Percentiles rank a stretch among this genome's conserved stretches.
phyloP scores from a whole-genome alignment of 64 coral and sea anemone species.

The Orbicella faveolata region DNA sequence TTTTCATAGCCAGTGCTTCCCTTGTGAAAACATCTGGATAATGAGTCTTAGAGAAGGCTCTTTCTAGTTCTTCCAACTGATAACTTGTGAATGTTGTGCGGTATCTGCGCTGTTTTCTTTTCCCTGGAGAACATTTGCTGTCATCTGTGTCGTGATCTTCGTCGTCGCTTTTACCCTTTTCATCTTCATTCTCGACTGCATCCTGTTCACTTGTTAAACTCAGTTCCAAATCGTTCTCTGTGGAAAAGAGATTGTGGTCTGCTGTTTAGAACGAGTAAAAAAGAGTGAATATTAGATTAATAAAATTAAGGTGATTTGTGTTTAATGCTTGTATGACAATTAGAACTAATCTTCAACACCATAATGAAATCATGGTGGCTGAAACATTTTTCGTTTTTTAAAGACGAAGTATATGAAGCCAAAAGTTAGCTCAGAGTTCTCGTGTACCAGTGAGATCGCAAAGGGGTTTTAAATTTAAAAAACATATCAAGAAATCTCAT shows the following conservation, averaged over 20 bases:
- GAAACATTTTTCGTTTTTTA: neutral
- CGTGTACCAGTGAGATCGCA: neutral
- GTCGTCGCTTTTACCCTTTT: slow-evolving; percentile 48
- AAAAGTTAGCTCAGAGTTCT: neutral
- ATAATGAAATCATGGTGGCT: slow-evolving; percentile 28
- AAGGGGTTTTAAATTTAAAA: slow-evolving; percentile 15
- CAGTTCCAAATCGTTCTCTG: slow-evolving; percentile 19
- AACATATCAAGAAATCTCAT: neutral
- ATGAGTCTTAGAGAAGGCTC: slow-evolving; percentile 96
- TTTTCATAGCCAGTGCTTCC: slow-evolving; percentile 94
- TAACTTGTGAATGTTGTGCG: slow-evolving; percentile 98
- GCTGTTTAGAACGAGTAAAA: slow-evolving; percentile 10
- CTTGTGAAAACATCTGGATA: slow-evolving; percentile 97
- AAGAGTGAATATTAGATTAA: slow-evolving; percentile 89
- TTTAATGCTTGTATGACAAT: slow-evolving; percentile 88
- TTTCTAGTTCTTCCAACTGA: slow-evolving; percentile 93
- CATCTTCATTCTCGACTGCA: slow-evolving; percentile 35
- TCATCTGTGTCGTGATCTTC: slow-evolving; percentile 36
- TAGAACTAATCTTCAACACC: slow-evolving; percentile 44
- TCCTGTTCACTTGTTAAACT: neutral
- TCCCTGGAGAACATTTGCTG: slow-evolving; percentile 52
- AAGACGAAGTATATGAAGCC: neutral
- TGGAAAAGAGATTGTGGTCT: slow-evolving; percentile 27
- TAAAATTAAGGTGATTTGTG: slow-evolving; percentile 78
- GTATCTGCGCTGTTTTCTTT: slow-evolving; percentile 94